Evolutionary conservation across 1,140 invertebrate genomes (phyloP), one percentile per base, ranked within the genome.

Genomic region (Heliothis virescens): DNA sequence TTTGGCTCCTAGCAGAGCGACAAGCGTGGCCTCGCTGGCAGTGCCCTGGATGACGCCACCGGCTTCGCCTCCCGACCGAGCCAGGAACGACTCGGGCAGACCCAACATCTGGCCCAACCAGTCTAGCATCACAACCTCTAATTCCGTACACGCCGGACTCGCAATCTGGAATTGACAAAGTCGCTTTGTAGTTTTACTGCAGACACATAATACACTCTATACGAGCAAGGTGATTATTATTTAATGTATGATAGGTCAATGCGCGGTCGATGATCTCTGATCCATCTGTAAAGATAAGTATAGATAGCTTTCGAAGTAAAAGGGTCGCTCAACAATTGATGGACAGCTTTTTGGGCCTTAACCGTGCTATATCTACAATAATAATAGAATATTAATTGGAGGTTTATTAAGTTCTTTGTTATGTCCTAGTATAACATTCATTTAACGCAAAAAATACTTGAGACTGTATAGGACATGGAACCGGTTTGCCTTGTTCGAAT

Each of bases 71-170:
- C 97, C 97, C 11, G 96, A 97, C 79, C 96, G 96, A 15, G 97
- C 96, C 12, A 99, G 95, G 91, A 99, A 99, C 81, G 97, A 96
- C n/a, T 97, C 95, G 0, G 99, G 99, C 5, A 99, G 95, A 7
- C 98, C 96, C 47, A 99, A 89, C 96, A 99, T 98, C 95, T 99
- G 98, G 60, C 98, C 99, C 69, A 99, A 94, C 99, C 99, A 99
- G 95, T 99, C 98, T 88, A 99, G 94, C 97, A 99, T 99, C 13
- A 98, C 96, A 15, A 99, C 98, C 96, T 99, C 99, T 55, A 99
- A 94, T 91, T 99, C 99, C 0, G 99, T 99, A 89, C 99, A 99
- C 1, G 99, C 98, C 0, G 99, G 99, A 95, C 98, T 99, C 0
- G 99, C 96, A 67, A 98, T 98, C 98, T 99, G 86, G 26, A 95